Evolutionary conservation across 2,113 vertebrate species (phyloP).

Genomic region (Paradoxurus hermaphroditus): DNA sequence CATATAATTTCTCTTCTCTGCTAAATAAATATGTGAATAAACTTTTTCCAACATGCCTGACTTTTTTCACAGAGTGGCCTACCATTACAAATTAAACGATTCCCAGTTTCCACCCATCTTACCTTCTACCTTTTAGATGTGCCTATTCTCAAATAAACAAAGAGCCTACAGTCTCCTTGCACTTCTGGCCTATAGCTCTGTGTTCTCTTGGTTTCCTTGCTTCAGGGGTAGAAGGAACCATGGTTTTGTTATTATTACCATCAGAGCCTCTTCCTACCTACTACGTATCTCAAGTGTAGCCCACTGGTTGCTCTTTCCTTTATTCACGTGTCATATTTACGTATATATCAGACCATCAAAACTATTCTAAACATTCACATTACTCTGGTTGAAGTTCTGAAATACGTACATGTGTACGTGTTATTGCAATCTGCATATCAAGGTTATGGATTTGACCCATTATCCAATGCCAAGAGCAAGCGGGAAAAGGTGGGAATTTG

Average conservation of each 20-base stretch:
- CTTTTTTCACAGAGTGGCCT: neutral
- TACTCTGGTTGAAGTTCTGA: neutral
- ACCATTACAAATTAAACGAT: neutral
- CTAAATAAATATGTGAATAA: neutral
- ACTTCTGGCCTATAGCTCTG: neutral
- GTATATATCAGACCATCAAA: neutral
- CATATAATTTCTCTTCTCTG: neutral
- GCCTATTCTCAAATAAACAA: neutral
- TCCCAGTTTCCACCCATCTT: neutral
- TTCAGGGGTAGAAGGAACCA: neutral
- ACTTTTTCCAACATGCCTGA: neutral
- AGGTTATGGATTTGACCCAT: neutral
- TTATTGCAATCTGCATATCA: neutral
- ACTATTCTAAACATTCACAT: neutral
- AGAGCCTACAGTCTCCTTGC: neutral
- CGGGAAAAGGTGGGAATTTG: neutral
- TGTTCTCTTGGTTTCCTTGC: neutral
- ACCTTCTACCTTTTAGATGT: neutral
- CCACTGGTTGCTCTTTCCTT: neutral
- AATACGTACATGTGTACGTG: neutral
- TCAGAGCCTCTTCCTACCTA: neutral
- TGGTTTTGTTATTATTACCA: neutral
- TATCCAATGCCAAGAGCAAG: neutral
- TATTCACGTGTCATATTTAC: neutral
- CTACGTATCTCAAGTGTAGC: neutral